These are phyloP conservation scores for Standfussiana lucernea DNA, from an alignment of 2,888 invertebrate species.

Conservation along the genomic window DNA sequence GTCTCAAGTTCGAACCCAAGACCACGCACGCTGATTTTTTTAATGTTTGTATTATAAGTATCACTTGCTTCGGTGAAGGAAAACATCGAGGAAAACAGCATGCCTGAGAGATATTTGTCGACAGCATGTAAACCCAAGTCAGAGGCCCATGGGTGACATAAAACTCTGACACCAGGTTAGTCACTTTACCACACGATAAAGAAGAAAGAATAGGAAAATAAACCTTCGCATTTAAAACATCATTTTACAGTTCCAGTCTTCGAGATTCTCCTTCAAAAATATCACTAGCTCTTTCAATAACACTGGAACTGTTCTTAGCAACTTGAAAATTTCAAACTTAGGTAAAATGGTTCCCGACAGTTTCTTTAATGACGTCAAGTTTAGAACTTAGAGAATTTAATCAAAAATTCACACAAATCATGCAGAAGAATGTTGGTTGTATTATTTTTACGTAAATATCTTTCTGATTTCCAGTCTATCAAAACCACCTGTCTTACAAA, in stretches of 20 bases:
- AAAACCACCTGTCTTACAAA: too few relatives aligned
- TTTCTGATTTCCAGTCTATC: too few relatives aligned
- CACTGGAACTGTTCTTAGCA: constrained; percentile 67
- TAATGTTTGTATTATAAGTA: too few relatives aligned
- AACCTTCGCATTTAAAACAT: not conserved
- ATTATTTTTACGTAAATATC: not conserved
- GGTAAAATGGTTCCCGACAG: constrained; percentile 66
- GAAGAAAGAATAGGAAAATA: not conserved
- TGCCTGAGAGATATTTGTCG: too few relatives aligned
- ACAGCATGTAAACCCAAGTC: too few relatives aligned
- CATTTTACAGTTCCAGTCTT: not conserved
- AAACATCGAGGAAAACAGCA: too few relatives aligned
- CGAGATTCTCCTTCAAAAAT: constrained; percentile 64
- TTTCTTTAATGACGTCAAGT: constrained; percentile 71
- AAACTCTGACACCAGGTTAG: too few relatives aligned
- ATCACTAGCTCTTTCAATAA: constrained; percentile 74
- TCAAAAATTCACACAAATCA: constrained; percentile 28
- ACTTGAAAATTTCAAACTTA: constrained; percentile 73
- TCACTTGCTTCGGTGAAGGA: too few relatives aligned
- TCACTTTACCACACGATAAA: too few relatives aligned
- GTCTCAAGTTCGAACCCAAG: too few relatives aligned
- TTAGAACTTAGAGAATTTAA: constrained; percentile 38
- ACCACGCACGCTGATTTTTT: too few relatives aligned
- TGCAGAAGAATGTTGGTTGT: constrained; percentile 4
- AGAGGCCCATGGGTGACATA: too few relatives aligned